Evolutionary conservation across 1,140 invertebrate species (phyloP).

Genomic region (Episyrphus balteatus): DNA sequence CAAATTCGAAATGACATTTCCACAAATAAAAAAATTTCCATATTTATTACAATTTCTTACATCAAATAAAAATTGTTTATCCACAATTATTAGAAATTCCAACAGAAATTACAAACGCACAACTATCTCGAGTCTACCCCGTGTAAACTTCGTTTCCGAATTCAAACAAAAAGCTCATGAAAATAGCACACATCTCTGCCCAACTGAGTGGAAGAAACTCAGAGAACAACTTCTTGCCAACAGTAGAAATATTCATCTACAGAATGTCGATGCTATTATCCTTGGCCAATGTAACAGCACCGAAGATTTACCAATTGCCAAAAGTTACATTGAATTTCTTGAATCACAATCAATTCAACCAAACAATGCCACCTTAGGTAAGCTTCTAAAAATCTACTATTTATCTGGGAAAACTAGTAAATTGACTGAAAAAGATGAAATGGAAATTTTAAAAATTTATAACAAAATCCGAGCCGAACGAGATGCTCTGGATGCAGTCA

Average conservation of each 20-base stretch:
- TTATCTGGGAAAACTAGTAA: constrained; percentile 23
- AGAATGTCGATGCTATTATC: constrained; percentile 46
- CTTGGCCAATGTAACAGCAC: constrained; percentile 38
- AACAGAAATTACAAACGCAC: too few species aligned
- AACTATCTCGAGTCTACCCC: too few species aligned
- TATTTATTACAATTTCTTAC: too few species aligned
- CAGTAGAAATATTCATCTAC: constrained; percentile 31
- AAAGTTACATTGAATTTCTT: constrained; percentile 46
- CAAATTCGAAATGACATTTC: too few species aligned
- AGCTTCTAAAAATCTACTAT: constrained; percentile 43
- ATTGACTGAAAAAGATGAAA: constrained; percentile 39
- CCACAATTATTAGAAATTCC: too few species aligned
- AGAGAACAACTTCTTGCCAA: constrained; percentile 11
- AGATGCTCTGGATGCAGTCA: constrained; percentile 44
- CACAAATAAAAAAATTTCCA: too few species aligned
- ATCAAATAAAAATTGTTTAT: too few species aligned
- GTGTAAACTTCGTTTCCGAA: too few species aligned
- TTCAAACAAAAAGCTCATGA: background rate
- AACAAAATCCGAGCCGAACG: constrained; percentile 42
- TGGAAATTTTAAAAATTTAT: constrained; percentile 44
- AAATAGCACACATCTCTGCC: constrained; percentile 7
- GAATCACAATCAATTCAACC: constrained; percentile 36
- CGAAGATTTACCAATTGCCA: constrained; percentile 39
- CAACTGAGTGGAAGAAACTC: constrained; percentile 18
- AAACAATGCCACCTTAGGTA: constrained; percentile 42